These are phyloP conservation scores for Calonectris borealis DNA, from an alignment of 2,113 vertebrate species.

Conservation along the genomic window DNA sequence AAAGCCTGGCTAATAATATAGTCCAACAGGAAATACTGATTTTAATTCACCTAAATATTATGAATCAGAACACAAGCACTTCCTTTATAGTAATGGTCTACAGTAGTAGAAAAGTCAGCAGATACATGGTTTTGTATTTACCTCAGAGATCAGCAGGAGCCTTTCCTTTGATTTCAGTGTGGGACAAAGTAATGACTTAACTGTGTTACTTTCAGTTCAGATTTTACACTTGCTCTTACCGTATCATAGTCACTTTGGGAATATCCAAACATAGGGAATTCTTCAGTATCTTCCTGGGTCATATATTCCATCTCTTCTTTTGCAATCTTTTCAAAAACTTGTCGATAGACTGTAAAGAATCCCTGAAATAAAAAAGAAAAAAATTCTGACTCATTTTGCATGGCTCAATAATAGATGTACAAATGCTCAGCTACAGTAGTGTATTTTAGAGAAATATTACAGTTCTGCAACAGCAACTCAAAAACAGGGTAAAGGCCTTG, in stretches of 20 bases:
- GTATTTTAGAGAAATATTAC: neutral
- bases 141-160: neutral
- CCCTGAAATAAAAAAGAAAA: slow-evolving; percentile 74
- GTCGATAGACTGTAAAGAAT: slow-evolving; percentile 89
- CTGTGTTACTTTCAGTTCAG: neutral
- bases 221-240: slow-evolving; percentile 68
- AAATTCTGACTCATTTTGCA: neutral
- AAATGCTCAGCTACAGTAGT: neutral
- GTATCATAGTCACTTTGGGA: slow-evolving; percentile 92
- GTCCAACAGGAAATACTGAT: neutral
- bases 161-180: neutral
- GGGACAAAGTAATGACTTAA: neutral
- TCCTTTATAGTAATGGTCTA: neutral
- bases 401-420: fast-evolving
- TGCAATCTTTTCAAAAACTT: slow-evolving; percentile 88
- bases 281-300: slow-evolving; percentile 78
- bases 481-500: neutral
- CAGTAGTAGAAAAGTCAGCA: neutral
- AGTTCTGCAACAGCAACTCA: neutral
- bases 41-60: neutral
- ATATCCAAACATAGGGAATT: slow-evolving; percentile 89
- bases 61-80: neutral
- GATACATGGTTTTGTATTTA: neutral
- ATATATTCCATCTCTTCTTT: slow-evolving; percentile 89
- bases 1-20: neutral